Percentiles rank a stretch among this genome's conserved stretches.
These are phyloP conservation scores for Antheraea pernyi DNA, from an alignment of 1,140 invertebrate species.

Conservation along the genomic window DNA sequence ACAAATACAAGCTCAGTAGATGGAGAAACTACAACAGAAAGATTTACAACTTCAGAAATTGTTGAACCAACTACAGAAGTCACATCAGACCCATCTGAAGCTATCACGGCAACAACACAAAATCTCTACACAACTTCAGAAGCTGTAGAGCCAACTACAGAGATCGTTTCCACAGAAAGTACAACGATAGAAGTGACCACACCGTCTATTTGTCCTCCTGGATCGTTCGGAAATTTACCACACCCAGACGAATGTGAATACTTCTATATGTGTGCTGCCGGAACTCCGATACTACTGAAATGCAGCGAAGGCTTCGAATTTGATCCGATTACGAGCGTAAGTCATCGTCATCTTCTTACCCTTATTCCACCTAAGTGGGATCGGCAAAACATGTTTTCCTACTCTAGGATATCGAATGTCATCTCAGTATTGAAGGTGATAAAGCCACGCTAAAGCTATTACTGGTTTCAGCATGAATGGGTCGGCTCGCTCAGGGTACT, in stretches of 20 bases:
- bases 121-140: not conserved
- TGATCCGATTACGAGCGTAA: constrained; percentile 1
- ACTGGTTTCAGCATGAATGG: too few relatives aligned
- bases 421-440: too few relatives aligned
- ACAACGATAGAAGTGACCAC: not conserved
- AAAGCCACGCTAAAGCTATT: too few relatives aligned
- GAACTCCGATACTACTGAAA: constrained; percentile 8
- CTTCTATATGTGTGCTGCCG: constrained; percentile 16
- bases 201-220: constrained; percentile 9
- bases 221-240: constrained; percentile 10
- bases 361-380: too few relatives aligned
- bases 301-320: constrained; percentile 19
- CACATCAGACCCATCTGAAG: not conserved
- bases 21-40: not conserved
- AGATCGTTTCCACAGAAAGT: not conserved
- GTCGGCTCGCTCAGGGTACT: too few relatives aligned
- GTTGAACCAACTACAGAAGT: not conserved
- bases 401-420: not conserved
- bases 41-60: not conserved
- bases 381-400: not conserved
- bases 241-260: constrained; percentile 14
- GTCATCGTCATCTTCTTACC: not conserved
- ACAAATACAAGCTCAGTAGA: not conserved
- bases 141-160: not conserved
- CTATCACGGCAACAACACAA: not conserved